Evolutionary conservation across 2,797 vertebrate species (phyloP).

Genomic region (Protonibea diacanthus): DNA sequence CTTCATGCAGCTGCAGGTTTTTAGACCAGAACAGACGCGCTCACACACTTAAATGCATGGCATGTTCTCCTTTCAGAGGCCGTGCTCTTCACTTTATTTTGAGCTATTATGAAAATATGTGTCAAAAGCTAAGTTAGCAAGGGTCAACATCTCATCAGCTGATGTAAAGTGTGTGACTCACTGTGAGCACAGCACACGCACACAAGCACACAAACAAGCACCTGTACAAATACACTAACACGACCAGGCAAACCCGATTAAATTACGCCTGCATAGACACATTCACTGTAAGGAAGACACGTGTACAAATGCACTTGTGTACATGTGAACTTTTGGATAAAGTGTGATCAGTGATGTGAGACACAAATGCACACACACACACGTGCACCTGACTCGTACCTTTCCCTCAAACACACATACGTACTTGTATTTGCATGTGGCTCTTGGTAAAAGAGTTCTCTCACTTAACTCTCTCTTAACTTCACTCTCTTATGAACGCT

Average conservation of each 20-base stretch:
- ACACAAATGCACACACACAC: background rate
- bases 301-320: background rate
- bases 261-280: background rate
- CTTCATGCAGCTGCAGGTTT: slow-evolving; percentile 12
- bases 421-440: no score
- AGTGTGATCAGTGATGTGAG: background rate
- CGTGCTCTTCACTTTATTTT: slow-evolving; percentile 4
- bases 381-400: background rate
- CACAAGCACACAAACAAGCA: background rate
- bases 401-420: background rate
- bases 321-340: no score
- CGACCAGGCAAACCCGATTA: background rate
- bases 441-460: background rate
- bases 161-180: background rate
- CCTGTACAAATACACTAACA: background rate
- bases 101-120: slow-evolving; percentile 46
- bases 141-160: slow-evolving; percentile 19
- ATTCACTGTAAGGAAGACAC: background rate
- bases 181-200: background rate
- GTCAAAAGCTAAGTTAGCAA: slow-evolving; percentile 25
- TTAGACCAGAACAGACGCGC: slow-evolving; percentile 3
- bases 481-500: background rate
- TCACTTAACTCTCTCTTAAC: no score
- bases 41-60: background rate
- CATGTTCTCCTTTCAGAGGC: background rate